These are phyloP conservation scores for Pseudochaenichthys georgianus DNA, from an alignment of 2,797 vertebrate genomes.

Conservation along the genomic window DNA sequence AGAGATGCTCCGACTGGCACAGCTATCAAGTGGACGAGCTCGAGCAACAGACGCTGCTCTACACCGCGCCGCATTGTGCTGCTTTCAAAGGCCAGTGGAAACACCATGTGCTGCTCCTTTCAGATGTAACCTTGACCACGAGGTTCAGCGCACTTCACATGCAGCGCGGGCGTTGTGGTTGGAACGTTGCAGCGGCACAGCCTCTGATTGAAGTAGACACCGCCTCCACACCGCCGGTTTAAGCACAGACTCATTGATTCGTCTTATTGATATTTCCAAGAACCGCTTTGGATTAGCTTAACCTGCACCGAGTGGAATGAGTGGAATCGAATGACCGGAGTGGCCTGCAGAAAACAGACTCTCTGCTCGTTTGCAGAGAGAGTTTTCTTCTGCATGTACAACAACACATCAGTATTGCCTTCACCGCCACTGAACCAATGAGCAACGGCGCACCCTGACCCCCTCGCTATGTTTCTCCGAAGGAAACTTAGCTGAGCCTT, in stretches of 20 bases:
- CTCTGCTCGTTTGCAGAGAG: neutral
- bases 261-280: conserved; percentile 22
- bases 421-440: too few species aligned
- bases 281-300: conserved; percentile 26
- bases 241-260: conserved; percentile 20
- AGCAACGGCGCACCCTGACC: too few species aligned
- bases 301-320: conserved; percentile 7
- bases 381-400: too few species aligned
- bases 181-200: conserved; percentile 8
- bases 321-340: conserved; percentile 1
- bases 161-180: neutral
- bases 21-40: conserved; percentile 25
- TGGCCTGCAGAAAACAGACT: neutral
- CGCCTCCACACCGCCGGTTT: neutral
- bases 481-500: too few species aligned
- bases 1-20: conserved; percentile 45
- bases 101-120: conserved; percentile 9
- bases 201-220: neutral
- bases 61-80: neutral
- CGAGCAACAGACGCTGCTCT: neutral
- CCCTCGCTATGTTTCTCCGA: too few species aligned
- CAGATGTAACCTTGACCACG: conserved; percentile 16
- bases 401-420: too few species aligned
- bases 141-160: neutral
- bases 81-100: conserved; percentile 17